Evolutionary conservation across 2,113 vertebrate genomes (phyloP).

Genomic region (Zeus faber): DNA sequence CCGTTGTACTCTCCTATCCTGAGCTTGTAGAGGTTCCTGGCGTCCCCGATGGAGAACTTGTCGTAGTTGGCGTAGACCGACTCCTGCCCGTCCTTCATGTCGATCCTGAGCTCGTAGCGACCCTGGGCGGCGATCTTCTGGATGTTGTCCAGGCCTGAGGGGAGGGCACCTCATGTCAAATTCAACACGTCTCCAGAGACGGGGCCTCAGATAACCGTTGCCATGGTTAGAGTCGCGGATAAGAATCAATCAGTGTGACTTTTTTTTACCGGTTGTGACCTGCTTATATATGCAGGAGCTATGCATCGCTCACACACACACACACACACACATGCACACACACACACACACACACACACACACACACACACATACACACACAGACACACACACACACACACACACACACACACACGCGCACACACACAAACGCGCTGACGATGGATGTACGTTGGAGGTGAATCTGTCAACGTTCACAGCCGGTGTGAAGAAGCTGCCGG

Average conservation of each 20-base stretch:
- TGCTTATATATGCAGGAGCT: not conserved
- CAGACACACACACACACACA: no score
- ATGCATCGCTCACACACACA: not conserved
- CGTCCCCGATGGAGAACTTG: constrained; percentile 88
- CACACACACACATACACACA: no score
- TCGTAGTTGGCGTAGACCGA: constrained; percentile 87
- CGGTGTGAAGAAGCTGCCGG: no score
- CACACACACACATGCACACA: no score
- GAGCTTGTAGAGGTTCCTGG: constrained; percentile 90
- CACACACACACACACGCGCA: no score
- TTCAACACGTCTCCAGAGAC: not conserved
- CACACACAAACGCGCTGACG: no score
- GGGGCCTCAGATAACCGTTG: not conserved
- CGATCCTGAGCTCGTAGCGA: constrained; percentile 91
- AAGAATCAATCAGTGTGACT: not conserved
- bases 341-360: not conserved
- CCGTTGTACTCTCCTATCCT: constrained; percentile 91
- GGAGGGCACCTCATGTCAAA: not conserved
- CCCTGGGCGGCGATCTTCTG: constrained; percentile 90
- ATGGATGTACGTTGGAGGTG: no score
- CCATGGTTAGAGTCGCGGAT: no score
- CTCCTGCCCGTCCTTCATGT: constrained; percentile 92
- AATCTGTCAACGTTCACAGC: no score
- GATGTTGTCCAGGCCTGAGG: constrained; percentile 90
- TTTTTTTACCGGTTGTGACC: not conserved